Base-by-base conservation (phyloP, 53 echinoderm and acorn worm genomes). In the Echinarachnius parma region DNA sequence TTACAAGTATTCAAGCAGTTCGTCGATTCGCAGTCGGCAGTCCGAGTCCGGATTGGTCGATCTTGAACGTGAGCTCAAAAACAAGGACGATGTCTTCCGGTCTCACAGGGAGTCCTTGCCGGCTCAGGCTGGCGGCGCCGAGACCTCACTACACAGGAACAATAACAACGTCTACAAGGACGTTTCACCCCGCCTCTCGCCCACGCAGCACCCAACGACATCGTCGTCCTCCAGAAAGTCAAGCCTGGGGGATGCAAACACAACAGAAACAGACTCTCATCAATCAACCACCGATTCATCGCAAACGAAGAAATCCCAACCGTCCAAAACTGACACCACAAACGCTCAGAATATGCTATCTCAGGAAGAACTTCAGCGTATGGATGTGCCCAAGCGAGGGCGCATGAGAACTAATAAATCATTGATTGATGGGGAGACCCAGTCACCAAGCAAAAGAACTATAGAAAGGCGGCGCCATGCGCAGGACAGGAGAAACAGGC, bases 141-240 rank as follows among this genome's bases (percentile, higher is more conserved):
- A 86, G 59, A 49, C 81, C 14, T 48, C 75, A 19, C 66, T 89
- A 31, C 93, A 93, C 50, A 77, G 89, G 64, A 93, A 93, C 81
- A 93, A 93, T 66, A 93, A 93, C 61, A 93, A 93, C 61, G 93
- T 93, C 34, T 89, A 93, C 78, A 77, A 83, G 53, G 48, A 65
- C 27, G 28, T 54, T 24, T 65, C 55, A 26, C 66, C 57, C 7
- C 21, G 74, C 30, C 27, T 45, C n/a, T 72, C 74, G 7, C 74
- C 74, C 7, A 72, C 64, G 55, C 54, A 55, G 4, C 56, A 53
- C 4, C 22, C 76, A 25, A 45, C 61, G 9, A 39, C 46, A 28
- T 29, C 31, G 3, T 47, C 48, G 5, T 53, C 62, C 31, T 53
- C 64, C n/a, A 30, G 62, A 4, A 64, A 78, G 20, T 78, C 78